These are phyloP conservation scores for Lasius fuliginosus DNA, from an alignment of 2,888 invertebrate genomes.

Conservation along the genomic window DNA sequence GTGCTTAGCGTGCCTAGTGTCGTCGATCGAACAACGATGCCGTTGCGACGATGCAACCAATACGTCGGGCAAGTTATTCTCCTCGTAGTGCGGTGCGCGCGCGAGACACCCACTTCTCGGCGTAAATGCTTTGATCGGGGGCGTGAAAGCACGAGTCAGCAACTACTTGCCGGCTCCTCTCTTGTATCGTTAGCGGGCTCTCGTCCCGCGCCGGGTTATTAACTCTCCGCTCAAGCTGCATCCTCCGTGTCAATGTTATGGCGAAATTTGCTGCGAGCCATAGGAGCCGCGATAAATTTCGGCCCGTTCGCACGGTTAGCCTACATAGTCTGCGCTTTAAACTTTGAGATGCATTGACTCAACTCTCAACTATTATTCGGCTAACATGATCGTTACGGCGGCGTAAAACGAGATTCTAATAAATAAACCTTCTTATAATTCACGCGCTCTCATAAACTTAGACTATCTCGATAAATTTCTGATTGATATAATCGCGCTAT, in stretches of 20 bases:
- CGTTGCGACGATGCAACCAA: conserved; percentile 48
- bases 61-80: conserved; percentile 68
- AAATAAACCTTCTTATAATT: not conserved
- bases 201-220: conserved; percentile 60
- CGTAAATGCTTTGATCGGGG: conserved; percentile 72
- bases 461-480: not conserved
- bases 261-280: conserved; percentile 46
- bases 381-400: not conserved
- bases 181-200: conserved; percentile 70
- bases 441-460: not conserved
- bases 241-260: conserved; percentile 46
- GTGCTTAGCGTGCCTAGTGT: conserved; percentile 56
- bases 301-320: conserved; percentile 9
- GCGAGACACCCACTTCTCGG: conserved; percentile 45
- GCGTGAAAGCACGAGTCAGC: conserved; percentile 73
- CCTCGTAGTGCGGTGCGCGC: conserved; percentile 57
- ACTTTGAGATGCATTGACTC: conserved; percentile 4
- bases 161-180: conserved; percentile 63
- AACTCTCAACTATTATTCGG: conserved; percentile 13
- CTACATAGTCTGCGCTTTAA: conserved; percentile 5
- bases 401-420: not conserved
- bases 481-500: not conserved
- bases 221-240: conserved; percentile 54
- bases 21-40: conserved; percentile 42
- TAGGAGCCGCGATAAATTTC: conserved; percentile 48